Percentiles rank a stretch among this genome's conserved stretches.
These are phyloP conservation scores for Hyperoodon ampullatus DNA, from an alignment of 2,113 vertebrate species.

Conservation along the genomic window DNA sequence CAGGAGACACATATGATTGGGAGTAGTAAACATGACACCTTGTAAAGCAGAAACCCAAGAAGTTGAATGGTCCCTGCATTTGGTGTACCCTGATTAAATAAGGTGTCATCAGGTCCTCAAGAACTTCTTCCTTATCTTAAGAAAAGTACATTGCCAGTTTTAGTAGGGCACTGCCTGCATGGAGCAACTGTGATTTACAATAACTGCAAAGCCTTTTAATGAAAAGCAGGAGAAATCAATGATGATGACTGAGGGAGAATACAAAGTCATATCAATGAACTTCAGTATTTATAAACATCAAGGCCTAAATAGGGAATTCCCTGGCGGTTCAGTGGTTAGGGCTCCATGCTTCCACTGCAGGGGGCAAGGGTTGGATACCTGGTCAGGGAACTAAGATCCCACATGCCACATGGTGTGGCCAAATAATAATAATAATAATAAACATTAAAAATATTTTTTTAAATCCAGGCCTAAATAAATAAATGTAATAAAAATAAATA, in stretches of 20 bases:
- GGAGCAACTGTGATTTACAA: neutral
- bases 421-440: too few species aligned
- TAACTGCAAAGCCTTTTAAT: neutral
- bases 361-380: too few species aligned
- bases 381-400: too few species aligned
- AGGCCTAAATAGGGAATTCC: neutral
- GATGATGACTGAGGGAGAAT: neutral
- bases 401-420: too few species aligned
- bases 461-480: neutral
- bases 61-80: neutral
- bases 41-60: neutral
- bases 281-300: neutral
- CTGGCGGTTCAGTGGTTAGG: too few species aligned
- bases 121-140: neutral
- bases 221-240: conserved; percentile 1
- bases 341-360: too few species aligned
- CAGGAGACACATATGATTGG: neutral
- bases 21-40: neutral
- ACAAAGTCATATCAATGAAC: neutral
- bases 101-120: neutral
- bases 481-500: neutral
- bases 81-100: neutral
- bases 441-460: neutral
- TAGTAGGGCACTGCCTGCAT: neutral
- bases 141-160: neutral